Percentiles rank a stretch among this genome's conserved stretches.
phyloP scores from a whole-genome alignment of 2,797 vertebrate species.

The Oreonectes daqikongensis region DNA sequence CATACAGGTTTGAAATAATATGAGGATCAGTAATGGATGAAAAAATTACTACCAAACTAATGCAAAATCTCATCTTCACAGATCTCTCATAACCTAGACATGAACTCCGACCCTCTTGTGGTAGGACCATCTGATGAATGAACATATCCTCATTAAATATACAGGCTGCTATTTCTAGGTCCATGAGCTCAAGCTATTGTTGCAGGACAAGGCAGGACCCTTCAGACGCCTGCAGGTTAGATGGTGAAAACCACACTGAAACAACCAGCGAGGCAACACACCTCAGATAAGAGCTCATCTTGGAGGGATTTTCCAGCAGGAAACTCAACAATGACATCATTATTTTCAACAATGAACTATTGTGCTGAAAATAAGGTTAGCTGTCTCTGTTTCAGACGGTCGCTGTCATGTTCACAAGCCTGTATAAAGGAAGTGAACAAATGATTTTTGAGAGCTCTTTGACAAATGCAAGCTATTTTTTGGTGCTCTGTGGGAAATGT shows the following conservation, averaged over 20 bases:
- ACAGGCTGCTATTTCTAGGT: constrained; percentile 5
- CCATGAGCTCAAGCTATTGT: constrained; percentile 25
- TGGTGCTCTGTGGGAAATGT: constrained; percentile 25
- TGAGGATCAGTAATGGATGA: no score
- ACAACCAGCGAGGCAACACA: constrained; percentile 3
- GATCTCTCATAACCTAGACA: background rate
- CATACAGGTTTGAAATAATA: no score
- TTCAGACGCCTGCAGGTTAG: constrained; percentile 2
- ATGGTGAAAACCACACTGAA: constrained; percentile 14
- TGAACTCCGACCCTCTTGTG: constrained; percentile 2
- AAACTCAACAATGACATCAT: constrained; percentile 50
- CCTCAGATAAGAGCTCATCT: constrained; percentile 40
- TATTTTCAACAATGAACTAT: constrained; percentile 51
- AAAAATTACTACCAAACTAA: no score
- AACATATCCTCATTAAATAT: constrained; percentile 9
- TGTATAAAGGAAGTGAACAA: constrained; percentile 24
- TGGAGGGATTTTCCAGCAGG: constrained; percentile 45
- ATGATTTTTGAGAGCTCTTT: constrained; percentile 19
- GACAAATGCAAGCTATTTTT: constrained; percentile 26
- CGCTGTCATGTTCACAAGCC: constrained; percentile 27
- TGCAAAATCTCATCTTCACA: background rate
- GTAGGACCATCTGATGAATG: constrained; percentile 18
- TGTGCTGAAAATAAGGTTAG: constrained; percentile 52
- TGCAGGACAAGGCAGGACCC: background rate
- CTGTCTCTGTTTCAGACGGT: constrained; percentile 46